Evolutionary conservation across 2,113 vertebrate species (phyloP), one percentile per base, ranked within the genome.

Genomic region (Dolichallabes microphthalmus): DNA sequence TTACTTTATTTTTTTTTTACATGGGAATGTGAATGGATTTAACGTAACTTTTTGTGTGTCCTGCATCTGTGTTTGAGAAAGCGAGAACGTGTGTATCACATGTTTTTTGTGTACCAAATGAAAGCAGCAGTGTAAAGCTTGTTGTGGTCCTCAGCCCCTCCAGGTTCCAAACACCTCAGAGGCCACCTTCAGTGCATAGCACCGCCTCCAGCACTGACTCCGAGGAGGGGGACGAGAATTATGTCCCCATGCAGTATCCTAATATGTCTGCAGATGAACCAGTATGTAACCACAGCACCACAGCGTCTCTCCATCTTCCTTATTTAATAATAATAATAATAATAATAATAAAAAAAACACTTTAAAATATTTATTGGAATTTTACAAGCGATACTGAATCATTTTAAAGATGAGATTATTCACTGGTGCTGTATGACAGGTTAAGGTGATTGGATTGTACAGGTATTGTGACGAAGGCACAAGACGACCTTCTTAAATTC

Each of bases 161-260:
- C 92, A 99, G 98, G 96, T 98, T 97, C 90, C 96, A 96, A 89
- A 90, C 96, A 93, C 96, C 96, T 88, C 90, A 96, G 87, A 96
- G 97, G 92, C 97, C 98, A 11, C 94, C 96, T 85, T 99, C 98
- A 85, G 96, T 98, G 95, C 98, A 99, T 91, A 99, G 97, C 93
- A 98, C 96, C 88, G 97, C 97, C 86, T 99, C 98, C 92, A 99
- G 97, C 95, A 97, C 97, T 89, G 98, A 99, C 93, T 99, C 98
- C 0, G 98, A 98, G 8, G 98, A 99, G 91, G 96, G 95, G 90
- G 97, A 98, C 87, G 98, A 99, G 93, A 97, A 97, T 95, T 99
- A 99, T 91, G 97, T 99, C 90, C 90, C 96, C 95, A 99, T 99
- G 98, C 88, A 87, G 73, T 95, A 96, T 90, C 94, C 97, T 94